These are phyloP conservation scores for Folsomia manolachei DNA, from an alignment of 2,888 invertebrate genomes.

Conservation along the genomic window DNA sequence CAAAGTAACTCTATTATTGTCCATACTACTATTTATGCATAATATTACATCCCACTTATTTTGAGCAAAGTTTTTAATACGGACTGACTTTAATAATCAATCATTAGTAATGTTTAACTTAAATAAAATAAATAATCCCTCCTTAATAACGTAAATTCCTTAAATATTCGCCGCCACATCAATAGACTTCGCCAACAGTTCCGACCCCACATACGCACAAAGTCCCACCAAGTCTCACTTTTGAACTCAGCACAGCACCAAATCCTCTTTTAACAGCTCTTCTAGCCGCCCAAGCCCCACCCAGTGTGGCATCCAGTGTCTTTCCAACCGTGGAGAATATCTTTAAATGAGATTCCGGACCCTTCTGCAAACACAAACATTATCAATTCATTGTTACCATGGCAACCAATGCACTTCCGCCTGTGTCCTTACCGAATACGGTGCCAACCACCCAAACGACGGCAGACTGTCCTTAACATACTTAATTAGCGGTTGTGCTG, in stretches of 20 bases:
- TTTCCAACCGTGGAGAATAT: background rate
- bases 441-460: background rate
- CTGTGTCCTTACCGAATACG: background rate
- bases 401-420: background rate
- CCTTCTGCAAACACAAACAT: too few species aligned
- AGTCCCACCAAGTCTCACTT: background rate
- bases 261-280: background rate
- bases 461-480: background rate
- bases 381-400: background rate
- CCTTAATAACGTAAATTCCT: background rate
- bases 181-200: background rate
- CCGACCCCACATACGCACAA: background rate
- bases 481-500: background rate
- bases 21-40: too few species aligned
- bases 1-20: too few species aligned
- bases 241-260: background rate
- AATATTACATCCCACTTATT: too few species aligned
- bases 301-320: background rate
- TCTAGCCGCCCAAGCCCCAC: background rate
- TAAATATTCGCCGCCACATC: background rate
- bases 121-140: too few species aligned
- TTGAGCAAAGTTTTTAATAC: too few species aligned
- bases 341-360: background rate
- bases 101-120: too few species aligned
- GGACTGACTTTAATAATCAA: too few species aligned